These are phyloP conservation scores for Emesis castigata DNA, from an alignment of 2,888 invertebrate genomes.

Conservation along the genomic window DNA sequence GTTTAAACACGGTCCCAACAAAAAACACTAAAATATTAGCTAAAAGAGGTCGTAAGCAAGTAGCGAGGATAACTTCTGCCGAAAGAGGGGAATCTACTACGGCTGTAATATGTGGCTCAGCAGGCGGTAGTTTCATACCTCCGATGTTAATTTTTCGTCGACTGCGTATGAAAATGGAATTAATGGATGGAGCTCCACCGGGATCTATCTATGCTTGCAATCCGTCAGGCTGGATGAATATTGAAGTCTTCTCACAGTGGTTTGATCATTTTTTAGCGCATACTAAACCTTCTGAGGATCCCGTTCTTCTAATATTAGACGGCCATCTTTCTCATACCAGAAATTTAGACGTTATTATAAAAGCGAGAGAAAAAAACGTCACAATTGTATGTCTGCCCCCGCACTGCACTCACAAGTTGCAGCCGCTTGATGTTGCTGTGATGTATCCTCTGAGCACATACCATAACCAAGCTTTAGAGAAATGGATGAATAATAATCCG, in stretches of 20 bases:
- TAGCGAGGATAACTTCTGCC: neutral
- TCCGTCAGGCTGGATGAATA: neutral
- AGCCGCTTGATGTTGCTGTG: no score
- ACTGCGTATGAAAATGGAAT: neutral
- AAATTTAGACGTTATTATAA: neutral
- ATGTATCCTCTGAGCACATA: neutral
- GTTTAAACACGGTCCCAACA: neutral
- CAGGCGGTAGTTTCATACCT: neutral
- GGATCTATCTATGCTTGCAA: neutral
- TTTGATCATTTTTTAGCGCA: neutral
- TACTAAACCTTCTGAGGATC: neutral
- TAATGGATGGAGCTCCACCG: neutral
- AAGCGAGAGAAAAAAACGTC: neutral
- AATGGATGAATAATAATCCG: neutral
- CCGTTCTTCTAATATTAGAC: neutral
- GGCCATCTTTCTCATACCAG: neutral
- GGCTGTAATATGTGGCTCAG: neutral
- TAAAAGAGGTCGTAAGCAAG: neutral
- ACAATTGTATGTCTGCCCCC: neutral
- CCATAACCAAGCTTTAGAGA: neutral
- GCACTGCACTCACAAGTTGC: neutral
- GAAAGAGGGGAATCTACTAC: neutral
- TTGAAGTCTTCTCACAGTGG: neutral
- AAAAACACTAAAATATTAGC: neutral
- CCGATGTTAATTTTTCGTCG: neutral